Evolutionary conservation across 2,797 vertebrate species (phyloP), one percentile per base, ranked within the genome.

Genomic region (Ptychobarbus kaznakovi): DNA sequence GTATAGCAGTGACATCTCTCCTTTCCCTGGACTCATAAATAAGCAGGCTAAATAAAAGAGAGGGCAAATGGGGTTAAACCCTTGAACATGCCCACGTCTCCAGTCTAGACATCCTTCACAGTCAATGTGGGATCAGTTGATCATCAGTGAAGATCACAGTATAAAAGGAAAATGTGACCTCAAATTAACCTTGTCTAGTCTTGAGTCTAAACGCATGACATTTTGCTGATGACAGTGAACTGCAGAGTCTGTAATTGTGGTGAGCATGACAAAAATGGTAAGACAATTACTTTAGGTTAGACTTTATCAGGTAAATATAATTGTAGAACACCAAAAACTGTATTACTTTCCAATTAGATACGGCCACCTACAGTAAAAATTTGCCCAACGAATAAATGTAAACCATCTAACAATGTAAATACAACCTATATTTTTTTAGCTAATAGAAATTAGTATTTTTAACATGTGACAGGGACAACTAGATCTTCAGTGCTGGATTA

Each of bases 61-160:
- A 86, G 90, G 92, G 91, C 92, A 91, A 93, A 87, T 90, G 74
- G 91, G 94, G 93, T 94, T 95, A 94, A 95, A 94, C 89, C 92
- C 90, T 81, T 82, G 86, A 90, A 93, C 91, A 92, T 92, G 91
- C 87, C 87, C 84, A 92, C 89, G 89, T 89, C 90, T 90, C 90
- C 85, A 83, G 65, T 72, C 83, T 80, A 22, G 28, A 85, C 49
- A 72, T 72, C 66, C 76, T 49, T 85, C 83, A 72, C 13, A 20
- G 53, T 32, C 68, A 38, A 85, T 25, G 32, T 58, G 15, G 77
- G 68, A 80, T 80, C 66, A 73, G 73, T 49, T 40, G 70, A 77
- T 86, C 75, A 84, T 84, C 74, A 61, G 49, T n/a, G 72, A 75
- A 80, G 58, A 65, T 80, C 79, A 81, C 65, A n/a, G n/a, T n/a